Evolutionary conservation across 1,140 invertebrate species (phyloP), one percentile per base, ranked within the genome.

Genomic region (Macrobrachium nipponense): DNA sequence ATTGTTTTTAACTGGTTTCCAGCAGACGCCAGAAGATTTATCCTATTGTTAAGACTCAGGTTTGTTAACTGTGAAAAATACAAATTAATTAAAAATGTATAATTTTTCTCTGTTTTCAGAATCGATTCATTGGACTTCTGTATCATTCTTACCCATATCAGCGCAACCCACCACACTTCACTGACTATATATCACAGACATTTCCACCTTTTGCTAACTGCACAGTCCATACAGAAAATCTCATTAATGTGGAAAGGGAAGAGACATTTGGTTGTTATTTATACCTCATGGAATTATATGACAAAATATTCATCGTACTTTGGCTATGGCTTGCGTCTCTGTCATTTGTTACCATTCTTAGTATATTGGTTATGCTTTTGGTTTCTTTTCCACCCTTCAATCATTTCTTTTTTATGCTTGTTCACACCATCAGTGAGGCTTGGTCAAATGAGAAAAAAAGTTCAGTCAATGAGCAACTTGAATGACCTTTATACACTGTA

Each of bases 161-260:
- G 12, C 66, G 66, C 15, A 70, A 70, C 36, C 66, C 66, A n/a
- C 20, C 20, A n/a, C 14, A 70, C n/a, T 70, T 70, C 66, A 27
- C n/a, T 70, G 66, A 70, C 10, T 27, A 70, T 23, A 27, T 70
- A 36, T 70, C 20, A 12, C 66, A 70, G 66, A 36, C 36, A n/a
- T 70, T 70, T 70, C 66, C 66, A 7, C 66, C 66, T 27, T 70
- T 70, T 70, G 66, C n/a, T 27, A 27, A 27, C 66, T 70, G 66
- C 66, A 14, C 66, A 14, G 36, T 70, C 5, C 8, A 70, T 23
- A 15, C 5, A 23, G 20, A 70, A 20, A n/a, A 70, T 23, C 36
- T 70, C 5, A 70, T 70, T 36, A 70, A 70, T 36, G 36, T 27
- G 20, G 66, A 20, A 23, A 70, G 66, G 36, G 66, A 27, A 14